Evolutionary conservation across 2,797 vertebrate genomes (phyloP), one percentile per base, ranked within the genome.

Genomic region (Parotocinclus haroldoi): DNA sequence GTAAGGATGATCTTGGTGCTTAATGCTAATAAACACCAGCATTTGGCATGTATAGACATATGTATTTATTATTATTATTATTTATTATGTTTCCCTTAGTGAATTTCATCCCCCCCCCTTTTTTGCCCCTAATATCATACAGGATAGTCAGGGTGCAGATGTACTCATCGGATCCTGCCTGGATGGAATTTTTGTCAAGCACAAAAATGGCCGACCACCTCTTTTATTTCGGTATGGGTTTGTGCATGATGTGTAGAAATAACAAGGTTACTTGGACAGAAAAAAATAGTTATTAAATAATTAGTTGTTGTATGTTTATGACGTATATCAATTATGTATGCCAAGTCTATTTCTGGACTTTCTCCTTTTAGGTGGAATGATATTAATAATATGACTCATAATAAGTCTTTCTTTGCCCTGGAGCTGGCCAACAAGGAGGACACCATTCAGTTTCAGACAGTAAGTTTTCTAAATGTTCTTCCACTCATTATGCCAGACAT

Each of bases 351-450:
- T 82, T 80, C n/a, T 76, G 49, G 62, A 51, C 61, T 68, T 56
- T 18, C 38, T 16, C 14, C 3, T 13, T 44, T 18, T 82, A 99
- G 97, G 91, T 99, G 97, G 97, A 92, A 95, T 73, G 96, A 99
- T 81, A 98, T 99, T 84, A 94, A 94, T 74, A 96, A 96, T 86
- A 96, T 99, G 96, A 96, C 93, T 83, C 96, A 99, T 85, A 99
- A 96, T 85, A 98, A 95, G 87, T 98, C 96, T 39, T 96, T 96
- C 81, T 96, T 98, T 3, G 92, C 94, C 0, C 83, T 99, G 84
- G 96, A 99, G 85, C 81, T 99, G 69, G 79, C 92, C 69, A 98
- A 90, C 87, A 97, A 96, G 87, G 97, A 98, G 73, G 97, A 99
- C 80, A 98, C 94, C 80, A 91, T 98, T 84, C 97, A 98, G 75